phyloP scores from a whole-genome alignment of 2,113 vertebrate species.

The Carassius carassius region DNA sequence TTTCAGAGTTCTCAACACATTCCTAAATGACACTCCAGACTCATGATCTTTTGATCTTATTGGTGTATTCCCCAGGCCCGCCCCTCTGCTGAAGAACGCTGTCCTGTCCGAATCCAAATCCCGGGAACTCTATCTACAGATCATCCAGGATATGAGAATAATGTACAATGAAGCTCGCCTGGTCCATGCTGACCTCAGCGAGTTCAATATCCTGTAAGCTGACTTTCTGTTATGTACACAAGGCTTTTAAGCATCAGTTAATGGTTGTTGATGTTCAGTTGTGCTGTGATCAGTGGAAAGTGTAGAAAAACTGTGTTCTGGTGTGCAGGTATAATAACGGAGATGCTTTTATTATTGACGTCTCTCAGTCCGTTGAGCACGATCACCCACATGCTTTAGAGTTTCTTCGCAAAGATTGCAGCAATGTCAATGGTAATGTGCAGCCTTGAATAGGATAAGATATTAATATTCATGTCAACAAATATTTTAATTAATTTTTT shows the following conservation, averaged over 20 bases:
- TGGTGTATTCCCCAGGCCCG: constrained; percentile 77
- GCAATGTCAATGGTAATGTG: constrained; percentile 85
- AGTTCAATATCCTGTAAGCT: constrained; percentile 96
- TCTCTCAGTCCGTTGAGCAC: constrained; percentile 95
- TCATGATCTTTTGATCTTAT: background rate
- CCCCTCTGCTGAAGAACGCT: constrained; percentile 91
- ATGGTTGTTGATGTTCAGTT: background rate
- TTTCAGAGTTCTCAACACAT: background rate
- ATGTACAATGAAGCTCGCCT: constrained; percentile 94
- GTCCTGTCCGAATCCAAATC: constrained; percentile 87
- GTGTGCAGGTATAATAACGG: constrained; percentile 83
- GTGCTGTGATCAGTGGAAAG: background rate
- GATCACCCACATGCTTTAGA: constrained; percentile 94
- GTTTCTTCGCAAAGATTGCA: constrained; percentile 95
- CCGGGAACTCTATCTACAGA: constrained; percentile 87
- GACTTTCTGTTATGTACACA: background rate
- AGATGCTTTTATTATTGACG: constrained; percentile 87
- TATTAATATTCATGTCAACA: too few relatives aligned
- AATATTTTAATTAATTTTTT: background rate
- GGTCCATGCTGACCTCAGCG: constrained; percentile 96
- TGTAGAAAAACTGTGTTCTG: background rate
- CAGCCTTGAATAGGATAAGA: background rate
- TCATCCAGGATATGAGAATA: constrained; percentile 90
- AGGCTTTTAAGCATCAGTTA: too few relatives aligned
- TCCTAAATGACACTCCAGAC: background rate